Conservation (phyloP, 2,797 vertebrate species). For the Tragelaphus eurycerus region DNA sequence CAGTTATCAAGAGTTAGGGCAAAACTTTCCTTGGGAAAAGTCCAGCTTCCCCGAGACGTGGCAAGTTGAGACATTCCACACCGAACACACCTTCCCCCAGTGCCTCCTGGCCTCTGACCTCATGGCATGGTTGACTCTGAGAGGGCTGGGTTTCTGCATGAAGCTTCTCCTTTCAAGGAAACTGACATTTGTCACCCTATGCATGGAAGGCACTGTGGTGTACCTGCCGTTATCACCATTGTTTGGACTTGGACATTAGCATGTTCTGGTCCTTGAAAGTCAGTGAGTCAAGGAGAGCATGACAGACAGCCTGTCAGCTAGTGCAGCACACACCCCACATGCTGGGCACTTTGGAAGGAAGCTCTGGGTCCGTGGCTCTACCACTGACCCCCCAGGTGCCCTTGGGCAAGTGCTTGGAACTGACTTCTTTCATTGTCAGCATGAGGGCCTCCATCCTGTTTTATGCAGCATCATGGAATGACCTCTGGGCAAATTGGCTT, state of each 20-base stretch:
- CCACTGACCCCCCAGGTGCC: not conserved
- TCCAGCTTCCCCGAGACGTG: constrained; percentile 47
- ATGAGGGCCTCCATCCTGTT: not conserved
- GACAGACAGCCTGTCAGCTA: not conserved
- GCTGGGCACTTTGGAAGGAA: not conserved
- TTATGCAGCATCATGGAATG: not conserved
- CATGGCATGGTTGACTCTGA: fast-evolving
- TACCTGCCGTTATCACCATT: not conserved
- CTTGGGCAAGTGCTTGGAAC: not conserved
- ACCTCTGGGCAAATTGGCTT: not conserved
- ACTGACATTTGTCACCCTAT: not conserved
- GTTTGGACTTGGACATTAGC: not conserved
- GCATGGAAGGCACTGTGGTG: not conserved
- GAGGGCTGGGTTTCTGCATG: not conserved
- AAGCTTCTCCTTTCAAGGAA: not conserved
- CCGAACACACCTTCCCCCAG: not conserved
- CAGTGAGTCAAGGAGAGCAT: not conserved
- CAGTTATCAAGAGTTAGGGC: constrained; percentile 64
- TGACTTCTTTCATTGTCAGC: not conserved
- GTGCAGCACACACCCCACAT: not conserved
- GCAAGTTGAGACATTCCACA: constrained; percentile 47
- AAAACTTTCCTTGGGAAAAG: constrained; percentile 63
- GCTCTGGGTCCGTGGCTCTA: not conserved
- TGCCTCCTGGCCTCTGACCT: constrained; percentile 50
- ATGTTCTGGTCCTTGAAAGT: constrained; percentile 29